A percentile compares a stretch with the other conserved stretches of the same genome.
These are phyloP conservation scores for Dasypus novemcinctus DNA, from an alignment of 2,113 vertebrate genomes.

Conservation along the genomic window DNA sequence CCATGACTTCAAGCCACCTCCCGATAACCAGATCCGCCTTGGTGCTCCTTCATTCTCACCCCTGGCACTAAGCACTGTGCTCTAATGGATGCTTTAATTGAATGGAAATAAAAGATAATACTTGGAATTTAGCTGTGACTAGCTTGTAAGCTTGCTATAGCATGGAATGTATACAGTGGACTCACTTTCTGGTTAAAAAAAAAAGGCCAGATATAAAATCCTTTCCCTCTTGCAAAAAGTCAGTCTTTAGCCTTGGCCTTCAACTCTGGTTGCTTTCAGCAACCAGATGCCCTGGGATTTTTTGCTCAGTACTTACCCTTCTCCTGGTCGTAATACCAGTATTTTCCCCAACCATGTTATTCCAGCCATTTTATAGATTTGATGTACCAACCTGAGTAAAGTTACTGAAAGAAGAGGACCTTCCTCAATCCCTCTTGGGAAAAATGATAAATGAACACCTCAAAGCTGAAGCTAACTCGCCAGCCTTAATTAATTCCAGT, in stretches of 20 bases:
- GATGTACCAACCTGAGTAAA: background rate
- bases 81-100: background rate
- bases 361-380: background rate
- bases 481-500: background rate
- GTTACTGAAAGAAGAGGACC: background rate
- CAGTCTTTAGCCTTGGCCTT: background rate
- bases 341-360: background rate
- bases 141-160: background rate
- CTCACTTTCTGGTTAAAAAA: background rate
- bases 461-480: background rate
- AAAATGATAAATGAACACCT: background rate
- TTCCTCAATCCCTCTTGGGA: background rate
- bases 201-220: background rate
- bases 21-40: background rate
- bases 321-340: background rate
- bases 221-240: background rate
- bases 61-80: background rate
- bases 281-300: background rate
- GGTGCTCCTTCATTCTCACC: background rate
- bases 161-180: background rate
- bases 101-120: background rate
- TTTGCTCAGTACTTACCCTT: background rate
- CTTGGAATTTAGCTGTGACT: background rate
- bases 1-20: background rate
- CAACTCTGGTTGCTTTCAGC: background rate